These are phyloP conservation scores for Protobothrops mucrosquamatus DNA, from an alignment of 2,113 vertebrate genomes.

Conservation along the genomic window DNA sequence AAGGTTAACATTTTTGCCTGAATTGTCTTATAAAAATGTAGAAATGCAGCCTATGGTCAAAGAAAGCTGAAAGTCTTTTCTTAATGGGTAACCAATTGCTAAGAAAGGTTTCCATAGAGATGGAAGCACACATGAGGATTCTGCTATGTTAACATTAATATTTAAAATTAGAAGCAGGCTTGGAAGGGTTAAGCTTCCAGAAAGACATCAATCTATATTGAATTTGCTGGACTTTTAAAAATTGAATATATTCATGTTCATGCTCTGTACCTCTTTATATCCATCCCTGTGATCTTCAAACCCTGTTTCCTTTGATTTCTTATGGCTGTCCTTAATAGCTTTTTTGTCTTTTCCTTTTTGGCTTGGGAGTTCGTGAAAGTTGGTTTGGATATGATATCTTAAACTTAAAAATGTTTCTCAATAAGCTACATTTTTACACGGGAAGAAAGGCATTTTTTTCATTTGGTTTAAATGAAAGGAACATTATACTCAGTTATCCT, in stretches of 20 bases:
- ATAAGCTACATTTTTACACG: background rate
- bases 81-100: constrained; percentile 69
- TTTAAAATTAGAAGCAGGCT: constrained; percentile 49
- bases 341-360: background rate
- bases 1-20: constrained; percentile 32
- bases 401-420: background rate
- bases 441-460: background rate
- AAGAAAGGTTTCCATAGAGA: constrained; percentile 72
- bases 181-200: constrained; percentile 15
- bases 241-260: background rate
- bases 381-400: background rate
- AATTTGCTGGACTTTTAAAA: background rate
- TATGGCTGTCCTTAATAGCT: background rate
- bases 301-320: background rate
- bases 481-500: background rate
- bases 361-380: background rate
- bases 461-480: background rate
- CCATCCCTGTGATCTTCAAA: background rate
- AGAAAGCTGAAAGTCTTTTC: constrained; percentile 67
- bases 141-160: constrained; percentile 56
- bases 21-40: constrained; percentile 46
- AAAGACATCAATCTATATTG: background rate
- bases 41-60: constrained; percentile 50
- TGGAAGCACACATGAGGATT: constrained; percentile 65
- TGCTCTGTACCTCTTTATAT: background rate